Percentiles rank a stretch among this genome's conserved stretches.
Evolutionary conservation across 2,113 vertebrate genomes (phyloP).

Genomic region (Poeciliopsis retropinna): DNA sequence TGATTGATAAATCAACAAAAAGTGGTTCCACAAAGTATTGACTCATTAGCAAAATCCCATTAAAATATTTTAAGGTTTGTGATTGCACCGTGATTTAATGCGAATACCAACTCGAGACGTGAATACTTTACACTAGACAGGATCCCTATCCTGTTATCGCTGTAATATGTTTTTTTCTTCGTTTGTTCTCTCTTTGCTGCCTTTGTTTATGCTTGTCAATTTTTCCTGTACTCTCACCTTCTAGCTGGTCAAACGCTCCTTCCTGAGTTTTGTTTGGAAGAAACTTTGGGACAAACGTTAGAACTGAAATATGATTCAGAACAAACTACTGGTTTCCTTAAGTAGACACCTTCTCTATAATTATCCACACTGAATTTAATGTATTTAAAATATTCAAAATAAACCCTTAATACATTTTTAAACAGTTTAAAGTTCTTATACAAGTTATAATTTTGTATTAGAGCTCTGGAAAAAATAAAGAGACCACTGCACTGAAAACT

Average conservation of each 20-base stretch:
- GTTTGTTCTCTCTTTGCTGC: not conserved
- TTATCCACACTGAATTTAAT: not conserved
- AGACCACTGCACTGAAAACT: too few species aligned
- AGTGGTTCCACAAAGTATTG: not conserved
- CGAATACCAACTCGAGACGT: too few species aligned
- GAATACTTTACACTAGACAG: too few species aligned
- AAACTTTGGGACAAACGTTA: not conserved
- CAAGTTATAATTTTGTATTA: too few species aligned
- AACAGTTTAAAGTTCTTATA: too few species aligned
- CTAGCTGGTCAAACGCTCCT: not conserved
- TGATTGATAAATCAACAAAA: not conserved
- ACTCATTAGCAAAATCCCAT: too few species aligned
- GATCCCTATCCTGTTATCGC: not conserved
- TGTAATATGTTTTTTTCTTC: not conserved
- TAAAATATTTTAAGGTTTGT: not conserved
- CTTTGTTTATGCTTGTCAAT: not conserved
- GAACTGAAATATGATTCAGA: not conserved
- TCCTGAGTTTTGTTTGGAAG: not conserved
- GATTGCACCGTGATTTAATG: not conserved
- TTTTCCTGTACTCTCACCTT: not conserved
- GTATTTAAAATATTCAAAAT: too few species aligned
- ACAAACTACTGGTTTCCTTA: not conserved
- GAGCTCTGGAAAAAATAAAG: too few species aligned
- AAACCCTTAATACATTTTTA: too few species aligned
- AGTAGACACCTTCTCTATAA: not conserved